phyloP scores from a whole-genome alignment of 2,888 invertebrate species.

The Anoncus sp. region DNA sequence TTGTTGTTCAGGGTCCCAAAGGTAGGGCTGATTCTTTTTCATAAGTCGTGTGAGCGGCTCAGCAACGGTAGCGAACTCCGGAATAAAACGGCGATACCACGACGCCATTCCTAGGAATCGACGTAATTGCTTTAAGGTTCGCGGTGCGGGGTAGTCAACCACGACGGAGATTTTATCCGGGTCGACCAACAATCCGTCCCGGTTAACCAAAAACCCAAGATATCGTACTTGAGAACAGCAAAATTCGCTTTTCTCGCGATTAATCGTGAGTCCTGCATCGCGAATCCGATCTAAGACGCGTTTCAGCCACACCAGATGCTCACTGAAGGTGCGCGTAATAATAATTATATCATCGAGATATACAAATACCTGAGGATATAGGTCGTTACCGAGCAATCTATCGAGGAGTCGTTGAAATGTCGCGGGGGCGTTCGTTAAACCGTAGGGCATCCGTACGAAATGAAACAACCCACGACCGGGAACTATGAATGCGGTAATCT shows the following conservation, averaged over 20 bases:
- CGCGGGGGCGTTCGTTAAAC: too few species aligned
- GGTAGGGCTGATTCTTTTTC: too few species aligned
- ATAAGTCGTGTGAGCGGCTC: slow-evolving; percentile 7
- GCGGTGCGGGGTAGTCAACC: background rate
- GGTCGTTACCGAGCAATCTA: slow-evolving; percentile 60
- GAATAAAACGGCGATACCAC: slow-evolving; percentile 48
- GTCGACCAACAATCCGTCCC: slow-evolving; percentile 42
- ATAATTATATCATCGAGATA: too few species aligned
- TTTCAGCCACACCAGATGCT: slow-evolving; percentile 58
- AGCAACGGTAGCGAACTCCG: slow-evolving; percentile 12
- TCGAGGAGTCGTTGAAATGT: slow-evolving; percentile 66
- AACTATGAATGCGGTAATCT: slow-evolving; percentile 76
- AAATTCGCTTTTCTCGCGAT: too few species aligned
- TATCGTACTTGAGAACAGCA: too few species aligned
- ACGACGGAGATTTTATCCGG: slow-evolving; percentile 16
- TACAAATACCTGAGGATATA: slow-evolving; percentile 55
- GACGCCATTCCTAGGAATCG: slow-evolving; percentile 31
- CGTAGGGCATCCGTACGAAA: slow-evolving; percentile 61
- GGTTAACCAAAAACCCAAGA: too few species aligned
- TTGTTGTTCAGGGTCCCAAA: too few species aligned
- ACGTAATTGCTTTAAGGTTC: slow-evolving; percentile 17
- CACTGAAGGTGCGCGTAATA: slow-evolving; percentile 45
- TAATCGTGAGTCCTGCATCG: too few species aligned
- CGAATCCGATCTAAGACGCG: slow-evolving; percentile 66
- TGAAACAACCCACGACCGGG: slow-evolving; percentile 29